These are phyloP conservation scores for Porites australiensis DNA, from an alignment of 64 coral and sea anemone genomes.

Conservation along the genomic window DNA sequence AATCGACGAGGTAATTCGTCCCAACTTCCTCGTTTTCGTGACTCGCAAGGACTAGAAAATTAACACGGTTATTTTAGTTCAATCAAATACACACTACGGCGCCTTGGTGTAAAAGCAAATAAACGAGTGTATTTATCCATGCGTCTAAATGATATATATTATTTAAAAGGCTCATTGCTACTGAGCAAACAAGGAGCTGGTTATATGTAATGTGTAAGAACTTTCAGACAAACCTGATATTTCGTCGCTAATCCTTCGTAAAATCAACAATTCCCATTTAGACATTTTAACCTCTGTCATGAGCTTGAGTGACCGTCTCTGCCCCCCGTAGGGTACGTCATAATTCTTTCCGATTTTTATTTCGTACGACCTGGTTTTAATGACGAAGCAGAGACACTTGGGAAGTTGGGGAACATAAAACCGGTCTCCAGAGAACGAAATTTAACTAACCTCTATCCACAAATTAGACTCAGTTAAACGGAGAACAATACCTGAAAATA, in stretches of 20 bases:
- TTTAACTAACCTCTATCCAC: no score
- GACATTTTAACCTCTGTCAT: neutral
- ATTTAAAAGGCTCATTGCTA: neutral
- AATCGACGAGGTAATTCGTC: no score
- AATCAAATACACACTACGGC: neutral
- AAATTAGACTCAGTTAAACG: no score
- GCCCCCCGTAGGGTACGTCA: neutral
- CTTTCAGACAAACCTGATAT: no score
- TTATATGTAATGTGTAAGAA: neutral
- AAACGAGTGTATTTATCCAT: slow-evolving; percentile 1
- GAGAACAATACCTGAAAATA: no score
- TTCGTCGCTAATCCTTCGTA: no score
- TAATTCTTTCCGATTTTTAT: neutral
- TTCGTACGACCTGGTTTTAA: neutral
- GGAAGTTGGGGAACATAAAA: neutral
- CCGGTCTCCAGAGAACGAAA: neutral
- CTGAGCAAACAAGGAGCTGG: neutral
- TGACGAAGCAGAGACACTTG: neutral
- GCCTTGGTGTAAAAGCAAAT: neutral
- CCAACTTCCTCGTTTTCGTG: neutral
- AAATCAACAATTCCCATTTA: neutral
- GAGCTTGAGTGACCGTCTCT: neutral
- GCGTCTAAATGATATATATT: neutral
- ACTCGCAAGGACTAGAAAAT: neutral
- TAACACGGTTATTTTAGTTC: neutral